Conservation (phyloP, 2,113 vertebrate species). For the Rhabdornis inornatus region DNA sequence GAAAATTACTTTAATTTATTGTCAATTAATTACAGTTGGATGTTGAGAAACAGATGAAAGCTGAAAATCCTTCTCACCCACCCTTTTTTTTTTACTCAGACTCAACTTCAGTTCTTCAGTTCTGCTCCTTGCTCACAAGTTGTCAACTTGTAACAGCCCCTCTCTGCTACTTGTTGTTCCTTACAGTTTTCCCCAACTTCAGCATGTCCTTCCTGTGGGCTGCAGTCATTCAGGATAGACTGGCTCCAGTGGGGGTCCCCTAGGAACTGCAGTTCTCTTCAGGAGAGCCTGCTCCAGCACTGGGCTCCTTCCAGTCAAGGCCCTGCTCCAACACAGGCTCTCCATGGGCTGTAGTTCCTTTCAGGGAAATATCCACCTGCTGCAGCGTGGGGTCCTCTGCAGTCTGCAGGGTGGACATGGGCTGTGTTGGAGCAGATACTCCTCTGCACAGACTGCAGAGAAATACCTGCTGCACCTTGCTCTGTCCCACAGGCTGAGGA, state of each 20-base stretch:
- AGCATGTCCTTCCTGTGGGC: background rate
- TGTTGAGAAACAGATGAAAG: background rate
- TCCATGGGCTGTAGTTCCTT: background rate
- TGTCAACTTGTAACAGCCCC: background rate
- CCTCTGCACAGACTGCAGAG: background rate
- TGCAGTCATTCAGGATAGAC: background rate
- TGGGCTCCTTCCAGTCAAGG: background rate
- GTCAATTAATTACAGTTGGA: background rate
- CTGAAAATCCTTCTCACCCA: background rate
- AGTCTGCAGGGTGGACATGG: background rate
- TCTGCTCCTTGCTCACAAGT: background rate
- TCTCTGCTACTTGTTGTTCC: background rate
- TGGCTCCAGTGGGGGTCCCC: background rate
- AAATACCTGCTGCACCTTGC: background rate
- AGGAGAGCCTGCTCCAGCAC: background rate
- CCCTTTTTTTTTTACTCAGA: background rate
- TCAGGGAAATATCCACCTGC: background rate
- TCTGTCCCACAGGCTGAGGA: background rate
- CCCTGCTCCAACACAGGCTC: background rate
- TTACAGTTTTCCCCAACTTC: background rate
- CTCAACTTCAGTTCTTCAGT: background rate
- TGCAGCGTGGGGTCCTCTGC: background rate
- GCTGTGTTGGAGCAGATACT: too few relatives aligned
- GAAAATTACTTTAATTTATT: background rate
- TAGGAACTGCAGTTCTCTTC: background rate